Evolutionary conservation across 2,113 vertebrate species (phyloP).

Genomic region (Oncorhynchus nerka): DNA sequence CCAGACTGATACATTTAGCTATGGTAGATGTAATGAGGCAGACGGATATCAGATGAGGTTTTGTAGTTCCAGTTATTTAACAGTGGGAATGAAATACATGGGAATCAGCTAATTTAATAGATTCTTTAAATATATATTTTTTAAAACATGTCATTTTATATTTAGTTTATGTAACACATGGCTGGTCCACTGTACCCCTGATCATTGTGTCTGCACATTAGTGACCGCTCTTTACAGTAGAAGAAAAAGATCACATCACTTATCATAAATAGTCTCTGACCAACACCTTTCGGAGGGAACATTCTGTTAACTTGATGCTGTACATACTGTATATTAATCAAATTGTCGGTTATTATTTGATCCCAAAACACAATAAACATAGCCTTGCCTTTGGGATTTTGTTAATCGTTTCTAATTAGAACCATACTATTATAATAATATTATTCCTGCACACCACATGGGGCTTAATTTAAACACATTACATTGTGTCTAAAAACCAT

Average conservation of each 20-base stretch:
- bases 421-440: neutral
- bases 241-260: no score
- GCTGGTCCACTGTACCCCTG: no score
- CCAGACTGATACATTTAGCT: slow-evolving; percentile 38
- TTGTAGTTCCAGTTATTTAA: slow-evolving; percentile 26
- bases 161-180: no score
- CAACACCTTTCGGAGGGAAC: neutral
- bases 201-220: no score
- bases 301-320: neutral
- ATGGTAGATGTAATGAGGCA: slow-evolving; percentile 38
- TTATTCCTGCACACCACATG: slow-evolving; percentile 25
- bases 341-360: neutral
- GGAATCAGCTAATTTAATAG: neutral
- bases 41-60: slow-evolving; percentile 36
- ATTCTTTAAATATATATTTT: no score
- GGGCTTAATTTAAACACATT: slow-evolving; percentile 32
- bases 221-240: no score
- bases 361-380: slow-evolving; percentile 19
- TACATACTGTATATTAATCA: neutral
- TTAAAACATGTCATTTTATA: no score
- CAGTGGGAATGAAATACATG: neutral
- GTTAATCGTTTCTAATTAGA: slow-evolving; percentile 35
- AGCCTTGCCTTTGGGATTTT: slow-evolving; percentile 4
- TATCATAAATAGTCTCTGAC: neutral
- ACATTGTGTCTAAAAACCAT: slow-evolving; percentile 21